Conservation (phyloP, 2,888 invertebrate genomes). For the Ptychoptera contaminata region DNA sequence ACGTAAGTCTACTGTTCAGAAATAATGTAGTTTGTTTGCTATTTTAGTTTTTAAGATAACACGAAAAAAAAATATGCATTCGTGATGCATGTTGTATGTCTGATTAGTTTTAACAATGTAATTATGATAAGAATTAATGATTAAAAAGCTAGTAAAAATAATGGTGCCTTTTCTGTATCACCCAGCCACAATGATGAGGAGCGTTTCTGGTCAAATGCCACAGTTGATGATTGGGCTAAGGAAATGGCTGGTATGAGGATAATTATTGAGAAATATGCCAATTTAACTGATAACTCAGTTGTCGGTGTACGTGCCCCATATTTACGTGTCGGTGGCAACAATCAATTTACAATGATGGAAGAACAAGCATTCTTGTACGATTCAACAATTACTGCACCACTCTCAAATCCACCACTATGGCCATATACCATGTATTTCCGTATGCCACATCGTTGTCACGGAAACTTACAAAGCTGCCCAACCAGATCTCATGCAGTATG, state of each 20-base stretch:
- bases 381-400: conserved; percentile 83
- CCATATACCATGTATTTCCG: conserved; percentile 97
- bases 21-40: too few relatives aligned
- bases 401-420: conserved; percentile 87
- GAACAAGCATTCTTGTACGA: conserved; percentile 91
- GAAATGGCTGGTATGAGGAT: conserved; percentile 91
- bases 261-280: conserved; percentile 77
- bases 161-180: conserved; percentile 11
- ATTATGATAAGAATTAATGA: too few relatives aligned
- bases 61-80: too few relatives aligned
- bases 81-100: too few relatives aligned
- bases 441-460: conserved; percentile 89
- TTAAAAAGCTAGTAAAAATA: not conserved
- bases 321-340: conserved; percentile 82
- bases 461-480: conserved; percentile 80
- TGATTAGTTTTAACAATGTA: too few relatives aligned
- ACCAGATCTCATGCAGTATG: conserved; percentile 86
- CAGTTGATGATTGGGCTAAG: conserved; percentile 84
- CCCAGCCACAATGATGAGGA: conserved; percentile 78
- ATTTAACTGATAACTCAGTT: conserved; percentile 79
- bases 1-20: conserved; percentile 44
- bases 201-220: conserved; percentile 84
- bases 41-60: too few relatives aligned
- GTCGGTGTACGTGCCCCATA: conserved; percentile 85
- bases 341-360: conserved; percentile 95